Base-by-base conservation (phyloP, 2,888 invertebrate genomes). In the Amaurobius ferox region DNA sequence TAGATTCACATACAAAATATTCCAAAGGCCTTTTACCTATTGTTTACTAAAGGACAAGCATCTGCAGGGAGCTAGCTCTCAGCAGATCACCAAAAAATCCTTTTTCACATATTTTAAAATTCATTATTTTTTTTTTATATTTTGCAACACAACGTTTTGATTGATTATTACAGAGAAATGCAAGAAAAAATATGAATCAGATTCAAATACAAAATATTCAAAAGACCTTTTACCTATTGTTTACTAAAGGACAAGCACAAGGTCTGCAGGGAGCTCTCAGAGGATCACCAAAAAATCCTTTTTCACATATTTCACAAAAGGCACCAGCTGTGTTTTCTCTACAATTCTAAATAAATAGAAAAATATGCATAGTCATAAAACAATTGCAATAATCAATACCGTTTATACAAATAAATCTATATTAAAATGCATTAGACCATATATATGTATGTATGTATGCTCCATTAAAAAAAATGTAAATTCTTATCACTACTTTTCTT, bases 211-310 rank as follows among this genome's bases (percentile, higher is more conserved):
- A n/a, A n/a, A n/a, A n/a, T n/a, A n/a, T n/a, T n/a, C n/a, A n/a
- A n/a, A n/a, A n/a, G n/a, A 16, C n/a, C n/a, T 48, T 28, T 1
- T 89, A 92, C 90, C 91, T 92, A 89, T 95, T 94, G n/a, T 94
- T 93, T 0, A 94, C 93, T 6, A 95, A 93, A 0, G 98, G 98
- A 91, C 99, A 99, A 0, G 96, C 96, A 91, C 99, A 99, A 0
- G 96, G 93, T 89, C 93, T 93, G 91, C 99, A 99, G 40, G 94
- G 94, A 6, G 91, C 92, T 0, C 93, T 92, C 0, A 91, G 90
- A 0, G 97, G 95, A 90, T 95, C 93, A 0, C 97, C 97, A 91
- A 96, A 97, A 92, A 94, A 96, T 0, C 98, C 98, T 86, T 95
- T 94, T 0, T 95, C 95, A 91, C 99, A 99, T 13, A 92, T 91